Conservation (phyloP, 2,797 vertebrate species). For the Garrulus glandarius region DNA sequence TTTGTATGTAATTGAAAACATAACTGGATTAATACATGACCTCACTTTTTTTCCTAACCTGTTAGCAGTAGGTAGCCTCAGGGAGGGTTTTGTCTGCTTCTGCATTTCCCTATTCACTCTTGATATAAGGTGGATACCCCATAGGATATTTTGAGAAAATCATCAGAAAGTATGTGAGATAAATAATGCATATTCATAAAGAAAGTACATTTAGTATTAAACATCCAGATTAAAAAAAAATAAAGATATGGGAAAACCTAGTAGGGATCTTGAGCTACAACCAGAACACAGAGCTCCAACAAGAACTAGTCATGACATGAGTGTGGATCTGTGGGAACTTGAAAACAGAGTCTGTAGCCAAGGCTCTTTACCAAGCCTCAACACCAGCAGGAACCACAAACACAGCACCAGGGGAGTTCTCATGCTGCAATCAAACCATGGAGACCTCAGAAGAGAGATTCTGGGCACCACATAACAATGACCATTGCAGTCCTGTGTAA, state of each 20-base stretch:
- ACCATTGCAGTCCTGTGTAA: not conserved
- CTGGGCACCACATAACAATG: not conserved
- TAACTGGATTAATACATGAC: not conserved
- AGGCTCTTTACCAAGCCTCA: not conserved
- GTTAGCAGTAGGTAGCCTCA: not conserved
- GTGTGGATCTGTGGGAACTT: not conserved
- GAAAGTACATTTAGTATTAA: not conserved
- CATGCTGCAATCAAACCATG: not conserved
- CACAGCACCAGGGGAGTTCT: not conserved
- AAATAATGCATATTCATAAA: not conserved
- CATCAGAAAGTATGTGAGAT: not conserved
- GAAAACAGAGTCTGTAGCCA: not conserved
- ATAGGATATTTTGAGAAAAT: not conserved
- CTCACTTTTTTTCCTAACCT: not conserved
- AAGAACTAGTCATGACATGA: not conserved
- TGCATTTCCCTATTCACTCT: not conserved
- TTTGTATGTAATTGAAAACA: not conserved
- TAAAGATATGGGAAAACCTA: not conserved
- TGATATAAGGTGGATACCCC: not conserved
- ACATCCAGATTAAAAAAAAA: not conserved
- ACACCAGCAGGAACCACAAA: not conserved
- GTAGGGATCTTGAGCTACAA: not conserved
- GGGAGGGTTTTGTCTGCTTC: not conserved
- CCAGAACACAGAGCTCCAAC: not conserved
- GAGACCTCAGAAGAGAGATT: not conserved